Base-by-base conservation (phyloP, 2,888 invertebrate genomes). In the Acleris holmiana region DNA sequence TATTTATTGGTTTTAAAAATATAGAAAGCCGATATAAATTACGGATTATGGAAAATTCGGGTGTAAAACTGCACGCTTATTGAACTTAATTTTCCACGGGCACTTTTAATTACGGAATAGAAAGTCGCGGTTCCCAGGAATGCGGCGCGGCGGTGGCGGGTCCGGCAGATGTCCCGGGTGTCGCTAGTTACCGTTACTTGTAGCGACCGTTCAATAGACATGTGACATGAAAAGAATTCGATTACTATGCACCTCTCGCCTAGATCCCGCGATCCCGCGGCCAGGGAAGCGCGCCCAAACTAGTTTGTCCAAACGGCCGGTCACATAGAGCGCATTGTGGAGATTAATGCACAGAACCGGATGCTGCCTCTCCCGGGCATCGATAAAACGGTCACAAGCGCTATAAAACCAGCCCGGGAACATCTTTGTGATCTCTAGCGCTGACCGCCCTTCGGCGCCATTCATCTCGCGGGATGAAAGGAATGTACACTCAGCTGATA, bases 271-370 rank as follows among this genome's bases (percentile, higher is more conserved):
- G 63, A 64, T 46, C 41, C 44, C 55, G 57, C 63, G 35, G 64
- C 79, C 78, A 81, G 86, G 85, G 87, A 86, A 80, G 83, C 82
- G 81, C 77, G 73, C 78, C 81, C 77, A 89, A 91, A 92, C 91
- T 88, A 88, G 91, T 91, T 92, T 89, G 78, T 73, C 80, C 84
- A 82, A 88, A 88, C 86, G 86, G 84, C 77, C 84, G 79, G 76
- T 83, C 84, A 76, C 83, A 80, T 83, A 85, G 85, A 86, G 72
- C 79, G 76, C 85, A 88, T 88, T 89, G 90, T 89, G 75, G 81
- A 84, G 86, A 86, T 86, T 83, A 84, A 82, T 84, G 86, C 88
- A 80, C 83, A 90, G 82, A 90, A 91, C 91, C 91, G 91, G 92
- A 91, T 89, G 92, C 91, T 91, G 91, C 77, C 74, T 83, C 82